A percentile compares a stretch with the other conserved stretches of the same genome.
phyloP scores from a whole-genome alignment of 2,888 invertebrate genomes.

The Drosophila mulleri region DNA sequence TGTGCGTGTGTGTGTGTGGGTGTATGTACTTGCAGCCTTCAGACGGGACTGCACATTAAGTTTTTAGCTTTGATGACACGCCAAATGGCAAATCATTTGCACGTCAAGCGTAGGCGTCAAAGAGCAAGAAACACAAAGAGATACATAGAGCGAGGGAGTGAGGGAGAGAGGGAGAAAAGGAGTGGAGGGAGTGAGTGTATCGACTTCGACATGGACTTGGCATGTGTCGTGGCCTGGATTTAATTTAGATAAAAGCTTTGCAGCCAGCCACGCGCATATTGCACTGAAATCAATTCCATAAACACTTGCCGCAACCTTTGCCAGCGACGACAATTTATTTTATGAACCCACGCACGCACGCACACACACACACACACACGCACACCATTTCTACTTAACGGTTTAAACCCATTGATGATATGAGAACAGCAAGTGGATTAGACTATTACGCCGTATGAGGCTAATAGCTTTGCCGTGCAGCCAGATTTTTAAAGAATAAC shows the following conservation, averaged over 20 bases:
- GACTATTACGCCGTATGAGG: constrained; percentile 14
- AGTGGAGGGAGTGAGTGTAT: not conserved
- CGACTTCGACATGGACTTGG: constrained; percentile 30
- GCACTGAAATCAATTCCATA: constrained; percentile 74
- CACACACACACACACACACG: not conserved
- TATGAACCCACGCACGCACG: constrained; percentile 43
- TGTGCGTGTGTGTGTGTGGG: constrained; percentile 23
- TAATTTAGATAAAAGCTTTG: constrained; percentile 80
- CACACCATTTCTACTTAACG: not conserved
- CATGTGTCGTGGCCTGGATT: constrained; percentile 55
- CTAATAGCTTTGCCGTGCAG: constrained; percentile 42
- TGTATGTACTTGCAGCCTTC: constrained; percentile 37
- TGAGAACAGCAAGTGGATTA: constrained; percentile 16
- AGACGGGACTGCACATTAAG: constrained; percentile 34
- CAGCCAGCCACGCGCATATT: constrained; percentile 48
- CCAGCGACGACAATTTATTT: constrained; percentile 71
- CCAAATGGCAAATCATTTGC: constrained; percentile 68
- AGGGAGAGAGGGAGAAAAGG: not conserved
- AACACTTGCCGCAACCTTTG: constrained; percentile 67
- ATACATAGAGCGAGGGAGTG: not conserved
- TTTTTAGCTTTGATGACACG: constrained; percentile 49
- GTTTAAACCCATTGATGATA: constrained; percentile 24
- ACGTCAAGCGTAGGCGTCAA: constrained; percentile 49
- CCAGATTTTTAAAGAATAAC: not conserved
- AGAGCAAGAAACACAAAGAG: no score